These are phyloP conservation scores for Orientallactaga bullata DNA, from an alignment of 2,113 vertebrate species.

Conservation along the genomic window DNA sequence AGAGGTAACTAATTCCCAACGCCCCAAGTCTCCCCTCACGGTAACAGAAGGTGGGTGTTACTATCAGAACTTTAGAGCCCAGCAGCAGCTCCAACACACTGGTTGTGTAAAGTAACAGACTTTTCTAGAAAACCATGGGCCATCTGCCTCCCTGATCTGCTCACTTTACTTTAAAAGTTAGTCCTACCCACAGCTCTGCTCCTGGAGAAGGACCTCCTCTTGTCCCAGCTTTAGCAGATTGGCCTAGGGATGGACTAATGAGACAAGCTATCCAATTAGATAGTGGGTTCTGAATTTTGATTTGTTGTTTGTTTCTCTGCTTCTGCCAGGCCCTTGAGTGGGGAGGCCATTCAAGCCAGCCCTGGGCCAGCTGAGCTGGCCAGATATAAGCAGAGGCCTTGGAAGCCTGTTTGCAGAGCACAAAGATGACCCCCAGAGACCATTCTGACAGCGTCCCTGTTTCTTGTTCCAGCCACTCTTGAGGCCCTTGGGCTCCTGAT, in stretches of 20 bases:
- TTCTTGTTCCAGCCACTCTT: background rate
- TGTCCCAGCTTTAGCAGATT: background rate
- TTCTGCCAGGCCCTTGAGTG: background rate
- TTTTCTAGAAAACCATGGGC: background rate
- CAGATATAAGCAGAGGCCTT: accelerated
- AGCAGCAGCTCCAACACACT: background rate
- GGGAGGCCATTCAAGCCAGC: background rate
- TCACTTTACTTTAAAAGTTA: background rate
- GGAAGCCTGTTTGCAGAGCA: background rate
- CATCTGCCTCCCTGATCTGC: background rate
- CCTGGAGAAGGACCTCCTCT: accelerated
- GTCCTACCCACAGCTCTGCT: background rate
- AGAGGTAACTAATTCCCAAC: background rate
- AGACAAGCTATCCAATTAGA: background rate
- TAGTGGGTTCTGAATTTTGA: background rate
- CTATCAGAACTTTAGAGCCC: too few species aligned
- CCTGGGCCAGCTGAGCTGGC: background rate
- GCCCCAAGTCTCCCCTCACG: background rate
- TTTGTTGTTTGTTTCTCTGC: background rate
- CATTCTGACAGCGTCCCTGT: background rate
- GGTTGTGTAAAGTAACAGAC: background rate
- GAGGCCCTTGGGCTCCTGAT: constrained; percentile 15
- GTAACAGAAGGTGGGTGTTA: background rate
- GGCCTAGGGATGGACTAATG: background rate
- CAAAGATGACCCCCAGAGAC: background rate